phyloP scores from a whole-genome alignment of 2,888 invertebrate species.

The Limnephilus lunatus region DNA sequence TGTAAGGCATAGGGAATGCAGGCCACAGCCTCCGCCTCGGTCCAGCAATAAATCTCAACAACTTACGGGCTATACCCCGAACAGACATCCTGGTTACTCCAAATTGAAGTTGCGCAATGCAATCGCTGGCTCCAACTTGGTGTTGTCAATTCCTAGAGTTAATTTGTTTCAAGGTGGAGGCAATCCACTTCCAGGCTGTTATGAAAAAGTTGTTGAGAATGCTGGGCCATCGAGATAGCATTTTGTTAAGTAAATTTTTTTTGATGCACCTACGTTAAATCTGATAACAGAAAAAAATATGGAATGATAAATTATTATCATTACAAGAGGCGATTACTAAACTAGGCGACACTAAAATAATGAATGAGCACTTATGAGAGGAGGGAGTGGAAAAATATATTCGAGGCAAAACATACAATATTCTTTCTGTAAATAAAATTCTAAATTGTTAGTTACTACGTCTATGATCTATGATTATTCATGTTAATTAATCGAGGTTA shows the following conservation, averaged over 20 bases:
- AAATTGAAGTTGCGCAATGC: constrained; percentile 61
- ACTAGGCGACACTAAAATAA: too few species aligned
- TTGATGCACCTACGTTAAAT: too few species aligned
- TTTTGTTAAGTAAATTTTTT: background rate
- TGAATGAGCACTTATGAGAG: too few species aligned
- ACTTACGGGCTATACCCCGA: constrained; percentile 59
- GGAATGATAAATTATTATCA: background rate
- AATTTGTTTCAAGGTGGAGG: constrained; percentile 55
- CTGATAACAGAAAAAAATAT: background rate
- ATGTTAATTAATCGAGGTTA: too few species aligned
- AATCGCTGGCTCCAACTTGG: constrained; percentile 56
- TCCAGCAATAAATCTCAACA: constrained; percentile 61
- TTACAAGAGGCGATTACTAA: too few species aligned
- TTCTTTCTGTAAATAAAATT: background rate
- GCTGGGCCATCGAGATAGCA: background rate
- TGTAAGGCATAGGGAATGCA: background rate
- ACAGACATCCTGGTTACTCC: constrained; percentile 55
- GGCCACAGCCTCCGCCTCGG: constrained; percentile 25
- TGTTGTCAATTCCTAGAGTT: constrained; percentile 59
- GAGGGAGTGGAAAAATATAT: background rate
- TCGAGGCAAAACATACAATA: background rate
- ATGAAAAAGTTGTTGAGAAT: background rate
- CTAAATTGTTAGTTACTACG: background rate
- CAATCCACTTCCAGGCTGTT: background rate
- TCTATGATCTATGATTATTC: too few species aligned